phyloP scores from a whole-genome alignment of 2,113 vertebrate genomes.

The Podiceps cristatus region DNA sequence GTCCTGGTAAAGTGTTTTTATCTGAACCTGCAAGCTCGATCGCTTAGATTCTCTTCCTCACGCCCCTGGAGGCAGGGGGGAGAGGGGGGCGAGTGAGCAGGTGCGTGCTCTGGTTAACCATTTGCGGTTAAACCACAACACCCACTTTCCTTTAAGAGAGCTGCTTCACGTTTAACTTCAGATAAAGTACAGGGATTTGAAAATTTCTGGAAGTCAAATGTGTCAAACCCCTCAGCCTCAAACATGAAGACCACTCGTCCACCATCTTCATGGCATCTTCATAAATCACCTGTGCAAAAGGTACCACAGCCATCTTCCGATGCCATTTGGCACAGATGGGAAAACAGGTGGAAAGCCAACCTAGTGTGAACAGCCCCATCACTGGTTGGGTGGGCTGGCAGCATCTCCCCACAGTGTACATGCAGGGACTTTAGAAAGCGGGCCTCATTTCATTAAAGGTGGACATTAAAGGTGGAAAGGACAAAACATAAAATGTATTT shows the following conservation, averaged over 20 bases:
- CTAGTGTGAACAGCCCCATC: neutral
- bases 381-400: neutral
- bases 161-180: neutral
- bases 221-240: neutral
- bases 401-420: neutral
- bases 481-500: neutral
- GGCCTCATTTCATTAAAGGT: neutral
- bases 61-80: no score
- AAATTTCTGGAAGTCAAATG: neutral
- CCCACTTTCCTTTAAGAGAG: neutral
- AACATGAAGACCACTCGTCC: neutral
- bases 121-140: no score
- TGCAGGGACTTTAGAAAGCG: accelerated
- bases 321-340: neutral
- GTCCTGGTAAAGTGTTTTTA: no score
- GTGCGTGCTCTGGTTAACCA: no score
- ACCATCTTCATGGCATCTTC: neutral
- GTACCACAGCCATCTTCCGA: neutral
- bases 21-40: no score
- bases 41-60: neutral
- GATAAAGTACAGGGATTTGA: neutral
- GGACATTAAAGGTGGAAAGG: neutral
- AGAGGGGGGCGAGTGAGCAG: no score
- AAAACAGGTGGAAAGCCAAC: neutral
- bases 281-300: neutral